Evolutionary conservation across 1,140 invertebrate species (phyloP).

Genomic region (Leptoteleia sp.): DNA sequence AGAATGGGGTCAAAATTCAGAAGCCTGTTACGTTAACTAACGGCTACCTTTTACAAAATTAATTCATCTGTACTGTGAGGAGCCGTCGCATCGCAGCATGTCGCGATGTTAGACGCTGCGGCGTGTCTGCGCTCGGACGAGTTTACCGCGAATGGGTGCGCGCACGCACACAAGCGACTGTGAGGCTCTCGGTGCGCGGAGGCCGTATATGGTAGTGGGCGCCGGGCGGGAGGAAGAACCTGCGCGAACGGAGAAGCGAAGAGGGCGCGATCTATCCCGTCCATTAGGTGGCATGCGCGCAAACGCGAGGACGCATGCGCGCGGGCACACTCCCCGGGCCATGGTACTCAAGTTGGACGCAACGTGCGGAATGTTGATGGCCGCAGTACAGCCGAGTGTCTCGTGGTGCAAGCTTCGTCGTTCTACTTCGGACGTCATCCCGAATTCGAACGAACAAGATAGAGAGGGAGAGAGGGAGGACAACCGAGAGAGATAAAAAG

Average conservation of each 20-base stretch:
- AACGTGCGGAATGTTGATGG: conserved; percentile 65
- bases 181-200: conserved; percentile 69
- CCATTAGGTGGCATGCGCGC: conserved; percentile 35
- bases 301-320: conserved; percentile 52
- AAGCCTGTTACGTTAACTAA: too few relatives aligned
- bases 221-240: conserved; percentile 69
- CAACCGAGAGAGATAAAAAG: background rate
- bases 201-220: conserved; percentile 80
- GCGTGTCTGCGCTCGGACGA: conserved; percentile 9
- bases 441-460: conserved; percentile 39
- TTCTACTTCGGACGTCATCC: conserved; percentile 14
- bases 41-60: too few relatives aligned
- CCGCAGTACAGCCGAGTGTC: conserved; percentile 77
- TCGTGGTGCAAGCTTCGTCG: conserved; percentile 70
- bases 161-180: conserved; percentile 13
- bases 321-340: conserved; percentile 20
- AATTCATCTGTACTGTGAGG: too few relatives aligned
- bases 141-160: background rate
- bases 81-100: background rate
- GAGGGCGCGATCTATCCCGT: conserved; percentile 50
- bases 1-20: too few relatives aligned
- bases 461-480: conserved; percentile 48
- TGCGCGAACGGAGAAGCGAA: conserved; percentile 49
- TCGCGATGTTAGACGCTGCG: background rate
- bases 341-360: conserved; percentile 39